phyloP scores from a whole-genome alignment of 2,113 vertebrate genomes.

The Pavo muticus region DNA sequence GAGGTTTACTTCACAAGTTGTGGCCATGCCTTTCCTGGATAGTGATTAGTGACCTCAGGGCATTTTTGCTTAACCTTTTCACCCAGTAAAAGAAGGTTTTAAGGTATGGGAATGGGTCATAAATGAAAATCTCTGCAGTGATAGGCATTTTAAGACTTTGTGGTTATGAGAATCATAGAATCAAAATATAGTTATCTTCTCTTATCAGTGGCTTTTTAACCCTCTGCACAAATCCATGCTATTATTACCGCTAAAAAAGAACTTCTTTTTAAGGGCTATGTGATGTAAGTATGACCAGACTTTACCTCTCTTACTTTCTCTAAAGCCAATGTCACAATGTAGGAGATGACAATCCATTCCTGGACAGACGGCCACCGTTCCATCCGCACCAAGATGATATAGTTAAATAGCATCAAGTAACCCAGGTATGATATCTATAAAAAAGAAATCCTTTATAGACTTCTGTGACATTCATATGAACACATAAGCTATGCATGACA shows the following conservation, averaged over 20 bases:
- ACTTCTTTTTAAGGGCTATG: neutral
- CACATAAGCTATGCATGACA: neutral
- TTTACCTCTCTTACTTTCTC: slow-evolving; percentile 97
- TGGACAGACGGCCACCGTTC: slow-evolving; percentile 92
- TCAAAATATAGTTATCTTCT: neutral
- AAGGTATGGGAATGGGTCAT: neutral
- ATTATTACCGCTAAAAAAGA: neutral
- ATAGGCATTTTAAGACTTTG: neutral
- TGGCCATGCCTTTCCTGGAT: neutral
- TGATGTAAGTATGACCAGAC: neutral
- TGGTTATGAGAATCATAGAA: neutral
- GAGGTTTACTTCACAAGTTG: neutral
- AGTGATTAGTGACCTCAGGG: neutral
- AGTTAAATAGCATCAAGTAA: slow-evolving; percentile 96
- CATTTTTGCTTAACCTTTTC: neutral
- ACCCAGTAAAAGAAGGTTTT: neutral
- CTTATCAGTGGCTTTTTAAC: neutral
- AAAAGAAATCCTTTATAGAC: neutral
- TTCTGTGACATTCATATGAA: neutral
- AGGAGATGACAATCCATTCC: slow-evolving; percentile 96
- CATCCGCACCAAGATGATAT: slow-evolving; percentile 97
- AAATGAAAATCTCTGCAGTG: neutral
- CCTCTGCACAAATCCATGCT: neutral
- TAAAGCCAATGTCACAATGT: slow-evolving; percentile 91
- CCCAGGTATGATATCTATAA: slow-evolving; percentile 91